phyloP scores from a whole-genome alignment of 1,140 invertebrate genomes.

The Pogonognathellus flavescens region DNA sequence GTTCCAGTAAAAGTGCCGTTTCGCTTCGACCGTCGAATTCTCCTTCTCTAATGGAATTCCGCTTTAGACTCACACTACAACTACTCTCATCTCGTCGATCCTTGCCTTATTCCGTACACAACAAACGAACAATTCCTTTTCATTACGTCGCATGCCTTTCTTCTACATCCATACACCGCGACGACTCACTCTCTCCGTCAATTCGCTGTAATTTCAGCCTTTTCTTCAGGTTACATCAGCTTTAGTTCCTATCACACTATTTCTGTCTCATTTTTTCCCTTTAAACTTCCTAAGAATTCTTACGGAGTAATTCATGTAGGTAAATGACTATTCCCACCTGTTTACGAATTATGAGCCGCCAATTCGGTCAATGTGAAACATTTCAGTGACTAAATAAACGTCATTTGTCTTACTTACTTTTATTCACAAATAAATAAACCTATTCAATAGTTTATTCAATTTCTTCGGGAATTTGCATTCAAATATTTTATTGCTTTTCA shows the following conservation, averaged over 20 bases:
- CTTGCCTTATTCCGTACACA: not conserved
- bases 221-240: not conserved
- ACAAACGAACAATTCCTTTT: constrained; percentile 22
- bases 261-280: not conserved
- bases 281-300: not conserved
- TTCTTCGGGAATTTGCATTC: too few species aligned
- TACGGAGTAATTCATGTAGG: not conserved
- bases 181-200: constrained; percentile 37
- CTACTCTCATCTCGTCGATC: not conserved
- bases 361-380: not conserved
- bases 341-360: not conserved
- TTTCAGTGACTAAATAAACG: not conserved
- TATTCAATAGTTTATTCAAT: too few species aligned
- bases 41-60: not conserved
- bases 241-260: not conserved
- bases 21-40: not conserved
- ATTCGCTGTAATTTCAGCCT: not conserved
- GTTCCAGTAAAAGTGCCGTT: not conserved
- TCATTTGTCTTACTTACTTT: not conserved
- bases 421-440: not conserved
- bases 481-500: too few species aligned
- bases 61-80: not conserved
- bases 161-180: constrained; percentile 26
- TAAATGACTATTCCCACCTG: constrained; percentile 7
- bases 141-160: constrained; percentile 2